phyloP scores from a whole-genome alignment of 2,888 invertebrate genomes.

The Leistus spinibarbis region DNA sequence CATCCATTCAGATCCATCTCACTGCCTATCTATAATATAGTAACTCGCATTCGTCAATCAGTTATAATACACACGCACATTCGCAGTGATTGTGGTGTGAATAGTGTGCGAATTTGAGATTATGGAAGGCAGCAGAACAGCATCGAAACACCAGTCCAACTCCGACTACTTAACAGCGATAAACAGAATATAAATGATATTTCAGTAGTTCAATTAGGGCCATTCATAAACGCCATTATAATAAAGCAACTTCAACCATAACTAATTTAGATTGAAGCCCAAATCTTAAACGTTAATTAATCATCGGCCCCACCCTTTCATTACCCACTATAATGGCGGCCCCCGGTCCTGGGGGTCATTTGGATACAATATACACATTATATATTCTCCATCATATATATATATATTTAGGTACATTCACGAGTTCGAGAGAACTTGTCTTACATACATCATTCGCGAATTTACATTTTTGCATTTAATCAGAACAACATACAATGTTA shows the following conservation, averaged over 20 bases:
- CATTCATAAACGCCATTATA: conserved; percentile 38
- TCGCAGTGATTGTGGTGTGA: not conserved
- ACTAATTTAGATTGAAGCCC: conserved; percentile 38
- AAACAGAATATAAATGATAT: conserved; percentile 38
- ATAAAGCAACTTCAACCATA: conserved; percentile 38
- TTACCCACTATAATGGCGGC: conserved; percentile 23
- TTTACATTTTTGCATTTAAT: not conserved
- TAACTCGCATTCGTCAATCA: not conserved
- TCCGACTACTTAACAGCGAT: conserved; percentile 31
- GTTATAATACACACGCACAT: not conserved
- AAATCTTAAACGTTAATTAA: conserved; percentile 38
- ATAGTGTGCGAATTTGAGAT: not conserved
- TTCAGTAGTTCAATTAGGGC: conserved; percentile 37
- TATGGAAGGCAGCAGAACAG: not conserved
- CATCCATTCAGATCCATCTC: no score
- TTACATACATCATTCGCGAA: conserved; percentile 15
- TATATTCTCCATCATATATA: not conserved
- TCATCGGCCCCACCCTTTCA: conserved; percentile 27
- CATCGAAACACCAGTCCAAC: not conserved
- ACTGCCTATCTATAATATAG: not conserved
- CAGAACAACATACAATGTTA: not conserved
- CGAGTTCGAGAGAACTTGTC: no score
- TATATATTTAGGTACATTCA: no score
- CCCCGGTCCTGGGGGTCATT: not conserved
- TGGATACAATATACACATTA: conserved; percentile 2